Base-by-base conservation (phyloP, 1,140 invertebrate species). In the Brachionus angularis region DNA sequence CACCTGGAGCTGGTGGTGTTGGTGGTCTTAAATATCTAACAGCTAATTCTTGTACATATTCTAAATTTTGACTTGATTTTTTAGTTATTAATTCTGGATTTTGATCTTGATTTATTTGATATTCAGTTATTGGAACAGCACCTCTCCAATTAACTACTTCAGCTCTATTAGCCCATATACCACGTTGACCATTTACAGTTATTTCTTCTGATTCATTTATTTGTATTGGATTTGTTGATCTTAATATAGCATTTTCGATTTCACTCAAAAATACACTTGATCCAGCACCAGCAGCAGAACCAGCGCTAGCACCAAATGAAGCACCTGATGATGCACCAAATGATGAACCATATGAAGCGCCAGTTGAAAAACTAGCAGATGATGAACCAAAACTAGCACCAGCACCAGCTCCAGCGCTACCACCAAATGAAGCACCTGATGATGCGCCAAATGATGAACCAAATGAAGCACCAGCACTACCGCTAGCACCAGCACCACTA, bases 1-100 rank as follows among this genome's bases (percentile, higher is more conserved):
- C 42, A 49, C 67, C 67, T 53, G 67, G 67, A 29, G 67, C 39
- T 46, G 67, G 67, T 71, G 67, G 67, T 33, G 67, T 71, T 52
- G 31, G 47, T 71, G 67, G 67, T 53, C 42, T 36, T 33, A 71
- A 55, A 23, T 71, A 71, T 71, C 67, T 52, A 23, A 71, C 33
- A 16, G 67, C 67, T 14, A 71, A 14, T n/a, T 71, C 67, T 55
- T 71, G 67, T 12, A 34, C 53, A 29, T 71, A 71, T 44, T 46
- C 42, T 21, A 71, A 42, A 18, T 12, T n/a, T 55, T 71, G 47
- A 16, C 5, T n/a, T 23, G 42, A 29, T 52, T 21, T 16, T 18
- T 52, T 52, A 14, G 31, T 34, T 10, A 71, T 53, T 21, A 71
- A 36, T 39, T 71, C 47, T 34, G 67, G 67, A 52, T 71, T 71